Percentiles rank a stretch among this genome's conserved stretches.
Evolutionary conservation across 2,888 invertebrate genomes (phyloP).

Genomic region (Heliconius erato): DNA sequence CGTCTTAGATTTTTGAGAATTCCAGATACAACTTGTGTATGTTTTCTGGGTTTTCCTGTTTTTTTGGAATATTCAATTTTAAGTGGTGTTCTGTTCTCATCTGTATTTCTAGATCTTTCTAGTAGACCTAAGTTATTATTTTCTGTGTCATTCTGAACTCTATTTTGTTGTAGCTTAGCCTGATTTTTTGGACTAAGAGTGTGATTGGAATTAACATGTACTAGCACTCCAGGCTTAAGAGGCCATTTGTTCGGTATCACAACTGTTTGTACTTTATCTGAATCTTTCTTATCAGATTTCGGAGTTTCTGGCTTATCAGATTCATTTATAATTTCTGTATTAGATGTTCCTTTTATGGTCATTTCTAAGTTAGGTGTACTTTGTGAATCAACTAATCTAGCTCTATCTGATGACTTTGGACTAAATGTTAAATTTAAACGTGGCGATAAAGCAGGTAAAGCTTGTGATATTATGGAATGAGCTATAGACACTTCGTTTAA

Average conservation of each 20-base stretch:
- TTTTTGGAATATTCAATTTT: conserved; percentile 76
- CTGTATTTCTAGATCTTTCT: conserved; percentile 71
- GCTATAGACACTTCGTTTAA: conserved; percentile 83
- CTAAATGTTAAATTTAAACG: conserved; percentile 78
- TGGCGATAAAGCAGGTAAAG: conserved; percentile 82
- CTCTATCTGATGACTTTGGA: conserved; percentile 80
- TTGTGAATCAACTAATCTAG: conserved; percentile 76
- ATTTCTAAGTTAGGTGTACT: conserved; percentile 71
- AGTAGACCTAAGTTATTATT: conserved; percentile 75
- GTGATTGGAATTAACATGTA: conserved; percentile 94
- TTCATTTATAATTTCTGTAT: conserved; percentile 56
- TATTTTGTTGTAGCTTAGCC: conserved; percentile 71
- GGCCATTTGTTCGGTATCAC: conserved; percentile 92
- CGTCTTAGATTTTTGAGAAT: conserved; percentile 74
- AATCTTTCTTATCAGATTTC: conserved; percentile 64
- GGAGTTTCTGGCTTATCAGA: conserved; percentile 63
- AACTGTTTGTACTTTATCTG: conserved; percentile 67
- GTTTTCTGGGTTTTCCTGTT: conserved; percentile 71
- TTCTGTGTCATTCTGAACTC: conserved; percentile 55
- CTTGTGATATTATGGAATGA: conserved; percentile 85
- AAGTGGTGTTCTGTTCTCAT: conserved; percentile 56
- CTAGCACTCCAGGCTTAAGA: conserved; percentile 93
- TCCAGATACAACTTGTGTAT: conserved; percentile 71
- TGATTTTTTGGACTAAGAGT: conserved; percentile 87
- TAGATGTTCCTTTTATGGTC: conserved; percentile 71